Conservation (phyloP, 2,113 vertebrate genomes). For the Xenotilapia leptura region DNA sequence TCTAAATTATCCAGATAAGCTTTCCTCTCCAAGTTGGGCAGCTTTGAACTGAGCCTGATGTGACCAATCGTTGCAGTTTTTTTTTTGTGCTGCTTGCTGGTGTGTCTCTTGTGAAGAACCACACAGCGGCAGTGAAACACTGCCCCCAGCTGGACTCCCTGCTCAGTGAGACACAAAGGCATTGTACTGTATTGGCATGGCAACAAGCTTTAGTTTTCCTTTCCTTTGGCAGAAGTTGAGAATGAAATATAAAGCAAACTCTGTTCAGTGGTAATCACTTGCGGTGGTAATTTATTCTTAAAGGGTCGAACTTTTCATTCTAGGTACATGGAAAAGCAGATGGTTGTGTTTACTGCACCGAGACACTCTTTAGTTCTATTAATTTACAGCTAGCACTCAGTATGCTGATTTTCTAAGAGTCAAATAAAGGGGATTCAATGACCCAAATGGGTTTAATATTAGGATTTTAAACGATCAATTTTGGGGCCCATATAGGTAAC, state of each 20-base stretch:
- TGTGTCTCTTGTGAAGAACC: not conserved
- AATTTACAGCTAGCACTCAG: not conserved
- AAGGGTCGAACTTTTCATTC: not conserved
- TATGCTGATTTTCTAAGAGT: not conserved
- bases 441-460: not conserved
- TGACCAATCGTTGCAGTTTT: constrained; percentile 1
- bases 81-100: not conserved
- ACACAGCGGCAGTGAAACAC: constrained; percentile 20
- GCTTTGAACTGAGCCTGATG: constrained; percentile 37
- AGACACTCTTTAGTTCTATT: not conserved
- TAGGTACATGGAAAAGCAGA: not conserved
- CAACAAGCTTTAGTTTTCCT: not conserved
- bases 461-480: not conserved
- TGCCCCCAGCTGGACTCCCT: constrained; percentile 54
- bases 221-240: not conserved
- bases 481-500: not conserved
- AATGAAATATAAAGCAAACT: not conserved
- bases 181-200: not conserved
- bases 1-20: constrained; percentile 45
- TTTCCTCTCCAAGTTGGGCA: constrained; percentile 3
- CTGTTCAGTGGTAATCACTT: not conserved
- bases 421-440: not conserved
- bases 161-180: not conserved
- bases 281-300: not conserved
- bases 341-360: not conserved